A percentile compares a stretch with the other conserved stretches of the same genome.
Evolutionary conservation across 2,113 vertebrate species (phyloP).

Genomic region (Saguinus midas): DNA sequence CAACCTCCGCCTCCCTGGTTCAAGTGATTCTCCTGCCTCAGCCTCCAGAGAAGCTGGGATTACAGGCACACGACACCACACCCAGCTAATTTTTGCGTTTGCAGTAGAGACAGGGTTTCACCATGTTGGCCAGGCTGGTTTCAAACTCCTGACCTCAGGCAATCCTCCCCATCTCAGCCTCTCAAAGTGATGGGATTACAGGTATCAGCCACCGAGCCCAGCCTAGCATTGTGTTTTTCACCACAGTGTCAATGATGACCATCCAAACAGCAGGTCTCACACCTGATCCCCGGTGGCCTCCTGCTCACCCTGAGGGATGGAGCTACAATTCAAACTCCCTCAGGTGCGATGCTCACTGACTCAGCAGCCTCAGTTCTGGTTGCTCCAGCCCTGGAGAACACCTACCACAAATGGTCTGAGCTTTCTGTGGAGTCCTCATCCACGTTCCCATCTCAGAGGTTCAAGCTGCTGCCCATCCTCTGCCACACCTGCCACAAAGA

Average conservation of each 20-base stretch:
- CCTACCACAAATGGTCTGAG: neutral
- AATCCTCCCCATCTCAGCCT: no score
- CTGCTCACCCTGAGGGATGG: neutral
- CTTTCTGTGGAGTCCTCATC: neutral
- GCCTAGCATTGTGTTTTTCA: neutral
- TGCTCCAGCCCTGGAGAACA: neutral
- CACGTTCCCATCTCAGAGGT: neutral
- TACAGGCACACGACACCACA: no score
- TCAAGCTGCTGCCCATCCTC: neutral
- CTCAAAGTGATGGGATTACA: no score
- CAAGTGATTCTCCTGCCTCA: no score
- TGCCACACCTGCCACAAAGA: neutral
- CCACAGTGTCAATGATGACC: no score
- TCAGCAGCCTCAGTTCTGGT: neutral
- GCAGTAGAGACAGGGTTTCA: no score
- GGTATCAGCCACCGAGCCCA: rapidly evolving
- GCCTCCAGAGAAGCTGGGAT: no score
- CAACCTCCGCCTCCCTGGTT: no score
- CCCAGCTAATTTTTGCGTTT: no score
- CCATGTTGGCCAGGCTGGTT: no score
- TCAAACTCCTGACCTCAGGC: no score
- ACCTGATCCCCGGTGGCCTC: rapidly evolving
- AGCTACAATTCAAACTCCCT: neutral
- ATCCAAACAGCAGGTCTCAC: neutral
- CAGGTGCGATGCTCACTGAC: neutral